Percentiles rank a stretch among this genome's conserved stretches.
These are phyloP conservation scores for Heterodera schachtii DNA, from an alignment of 1,140 invertebrate genomes.

Conservation along the genomic window DNA sequence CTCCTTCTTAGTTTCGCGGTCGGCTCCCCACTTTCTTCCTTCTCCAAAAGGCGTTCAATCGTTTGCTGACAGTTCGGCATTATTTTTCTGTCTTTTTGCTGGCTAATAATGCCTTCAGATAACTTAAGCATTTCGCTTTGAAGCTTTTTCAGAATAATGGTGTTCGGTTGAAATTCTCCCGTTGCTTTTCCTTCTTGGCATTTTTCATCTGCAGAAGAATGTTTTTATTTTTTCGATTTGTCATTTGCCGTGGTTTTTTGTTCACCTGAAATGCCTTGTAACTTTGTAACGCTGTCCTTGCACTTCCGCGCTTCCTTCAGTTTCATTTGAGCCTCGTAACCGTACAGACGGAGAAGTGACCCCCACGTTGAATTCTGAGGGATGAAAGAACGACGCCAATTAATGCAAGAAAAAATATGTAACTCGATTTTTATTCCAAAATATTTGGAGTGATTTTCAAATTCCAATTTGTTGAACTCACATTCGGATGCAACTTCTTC, in stretches of 20 bases:
- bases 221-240: neutral
- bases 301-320: conserved; percentile 78
- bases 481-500: conserved; percentile 79
- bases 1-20: conserved; percentile 4
- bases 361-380: conserved; percentile 88
- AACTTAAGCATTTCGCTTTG: conserved; percentile 77
- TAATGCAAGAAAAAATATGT: too few relatives aligned
- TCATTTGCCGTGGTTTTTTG: too few relatives aligned
- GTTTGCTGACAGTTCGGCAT: neutral
- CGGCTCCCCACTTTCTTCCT: neutral
- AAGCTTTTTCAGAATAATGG: conserved; percentile 86
- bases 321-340: conserved; percentile 85
- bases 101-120: conserved; percentile 21
- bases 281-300: conserved; percentile 70
- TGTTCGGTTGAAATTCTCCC: conserved; percentile 74
- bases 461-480: neutral
- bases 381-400: neutral
- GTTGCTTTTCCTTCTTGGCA: neutral
- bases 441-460: too few relatives aligned
- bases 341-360: conserved; percentile 86
- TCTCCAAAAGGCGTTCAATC: conserved; percentile 2
- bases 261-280: conserved; percentile 34
- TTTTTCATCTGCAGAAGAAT: neutral
- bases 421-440: too few relatives aligned
- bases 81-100: neutral